These are phyloP conservation scores for Diabrotica virgifera DNA, from an alignment of 1,140 invertebrate species.

Conservation along the genomic window DNA sequence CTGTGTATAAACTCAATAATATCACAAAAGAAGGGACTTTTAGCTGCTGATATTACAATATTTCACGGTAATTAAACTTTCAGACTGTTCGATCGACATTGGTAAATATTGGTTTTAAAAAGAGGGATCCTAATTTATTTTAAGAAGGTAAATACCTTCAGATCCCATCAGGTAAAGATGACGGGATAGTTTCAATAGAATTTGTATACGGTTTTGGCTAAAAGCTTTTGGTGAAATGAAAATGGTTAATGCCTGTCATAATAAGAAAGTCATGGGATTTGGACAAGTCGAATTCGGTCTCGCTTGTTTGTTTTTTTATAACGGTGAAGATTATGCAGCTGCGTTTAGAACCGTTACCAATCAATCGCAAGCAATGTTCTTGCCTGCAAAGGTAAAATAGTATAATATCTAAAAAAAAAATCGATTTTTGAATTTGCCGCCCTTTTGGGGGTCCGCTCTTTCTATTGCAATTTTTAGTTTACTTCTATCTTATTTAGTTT, in stretches of 20 bases:
- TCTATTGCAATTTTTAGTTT: no score
- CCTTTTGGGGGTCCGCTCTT: no score
- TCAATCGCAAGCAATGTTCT: no score
- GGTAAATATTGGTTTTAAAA: conserved; percentile 26
- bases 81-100: conserved; percentile 23
- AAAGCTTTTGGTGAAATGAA: neutral
- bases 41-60: conserved; percentile 20
- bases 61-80: conserved; percentile 29
- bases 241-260: neutral
- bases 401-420: no score
- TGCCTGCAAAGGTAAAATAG: no score
- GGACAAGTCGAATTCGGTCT: no score
- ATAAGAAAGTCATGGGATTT: conserved; percentile 2
- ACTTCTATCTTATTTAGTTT: no score
- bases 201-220: neutral
- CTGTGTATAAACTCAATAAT: neutral
- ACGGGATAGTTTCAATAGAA: neutral
- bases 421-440: no score
- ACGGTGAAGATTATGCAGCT: no score
- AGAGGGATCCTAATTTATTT: conserved; percentile 21
- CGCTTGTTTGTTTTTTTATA: no score
- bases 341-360: no score
- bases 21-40: neutral
- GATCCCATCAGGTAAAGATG: neutral
- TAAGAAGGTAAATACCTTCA: neutral